phyloP scores from a whole-genome alignment of 2,888 invertebrate species.

The Melipona beecheii region DNA sequence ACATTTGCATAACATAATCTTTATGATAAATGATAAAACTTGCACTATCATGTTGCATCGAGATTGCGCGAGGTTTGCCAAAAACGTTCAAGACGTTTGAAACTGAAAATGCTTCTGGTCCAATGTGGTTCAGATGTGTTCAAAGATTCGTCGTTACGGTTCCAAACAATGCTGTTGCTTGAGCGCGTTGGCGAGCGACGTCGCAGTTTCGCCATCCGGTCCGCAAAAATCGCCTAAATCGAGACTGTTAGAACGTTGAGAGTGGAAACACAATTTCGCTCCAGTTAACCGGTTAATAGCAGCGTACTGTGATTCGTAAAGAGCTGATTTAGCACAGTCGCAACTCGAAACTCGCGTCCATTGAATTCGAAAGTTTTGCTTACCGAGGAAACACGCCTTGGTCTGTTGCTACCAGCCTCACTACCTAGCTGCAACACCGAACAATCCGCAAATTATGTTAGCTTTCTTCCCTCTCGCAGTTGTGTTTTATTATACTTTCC shows the following conservation, averaged over 20 bases:
- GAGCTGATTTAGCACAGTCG: conserved; percentile 36
- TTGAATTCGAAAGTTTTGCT: conserved; percentile 46
- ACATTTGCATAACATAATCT: too few relatives aligned
- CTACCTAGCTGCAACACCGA: too few relatives aligned
- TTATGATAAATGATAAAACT: too few relatives aligned
- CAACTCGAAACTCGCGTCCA: conserved; percentile 22
- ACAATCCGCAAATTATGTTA: conserved; percentile 7
- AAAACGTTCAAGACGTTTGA: too few relatives aligned
- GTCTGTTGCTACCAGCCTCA: conserved; percentile 24
- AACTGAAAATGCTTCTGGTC: too few relatives aligned
- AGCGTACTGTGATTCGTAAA: conserved; percentile 32
- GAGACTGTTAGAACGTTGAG: conserved; percentile 9
- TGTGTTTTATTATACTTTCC: too few relatives aligned
- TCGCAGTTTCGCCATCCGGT: neutral
- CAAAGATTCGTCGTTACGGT: neutral
- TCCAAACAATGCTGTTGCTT: neutral
- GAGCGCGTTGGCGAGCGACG: neutral
- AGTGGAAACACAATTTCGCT: neutral
- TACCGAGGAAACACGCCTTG: conserved; percentile 26
- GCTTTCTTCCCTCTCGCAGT: too few relatives aligned
- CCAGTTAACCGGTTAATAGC: conserved; percentile 43
- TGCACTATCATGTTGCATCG: too few relatives aligned
- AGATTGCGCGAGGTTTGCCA: too few relatives aligned
- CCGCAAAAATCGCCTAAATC: conserved; percentile 32
- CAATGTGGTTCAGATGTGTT: too few relatives aligned